Percentiles rank a stretch among this genome's conserved stretches.
These are phyloP conservation scores for Cactoblastis cactorum DNA, from an alignment of 2,888 invertebrate genomes.

Conservation along the genomic window DNA sequence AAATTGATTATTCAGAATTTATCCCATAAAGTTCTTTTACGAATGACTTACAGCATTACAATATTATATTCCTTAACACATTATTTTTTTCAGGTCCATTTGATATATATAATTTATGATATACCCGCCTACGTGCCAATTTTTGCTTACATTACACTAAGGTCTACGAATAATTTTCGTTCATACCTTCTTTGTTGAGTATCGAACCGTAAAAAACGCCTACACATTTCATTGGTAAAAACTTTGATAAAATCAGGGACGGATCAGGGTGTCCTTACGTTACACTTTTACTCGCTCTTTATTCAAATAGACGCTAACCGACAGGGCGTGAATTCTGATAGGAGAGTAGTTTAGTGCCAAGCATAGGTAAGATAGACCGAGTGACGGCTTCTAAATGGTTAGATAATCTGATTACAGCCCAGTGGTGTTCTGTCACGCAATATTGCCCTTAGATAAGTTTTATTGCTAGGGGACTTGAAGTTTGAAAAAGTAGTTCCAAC, in stretches of 20 bases:
- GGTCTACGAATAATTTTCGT: conserved; percentile 8
- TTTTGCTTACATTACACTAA: too few species aligned
- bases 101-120: too few species aligned
- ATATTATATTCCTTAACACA: too few species aligned
- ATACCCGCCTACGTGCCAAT: too few species aligned
- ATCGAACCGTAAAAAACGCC: conserved; percentile 47
- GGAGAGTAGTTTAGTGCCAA: conserved; percentile 48
- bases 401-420: conserved; percentile 56
- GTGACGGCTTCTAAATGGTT: conserved; percentile 37
- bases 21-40: too few species aligned
- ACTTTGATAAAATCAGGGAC: conserved; percentile 53
- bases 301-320: conserved; percentile 60
- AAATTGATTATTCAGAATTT: too few species aligned
- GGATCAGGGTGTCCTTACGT: conserved; percentile 53
- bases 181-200: conserved; percentile 28
- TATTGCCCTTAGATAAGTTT: conserved; percentile 43
- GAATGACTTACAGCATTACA: too few species aligned
- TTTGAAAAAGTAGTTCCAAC: not conserved
- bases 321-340: conserved; percentile 60
- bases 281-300: conserved; percentile 59
- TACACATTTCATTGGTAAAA: conserved; percentile 39
- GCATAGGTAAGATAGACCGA: conserved; percentile 18
- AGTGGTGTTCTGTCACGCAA: conserved; percentile 66
- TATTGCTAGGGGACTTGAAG: conserved; percentile 29
- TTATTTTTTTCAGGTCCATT: not conserved